Evolutionary conservation across 2,888 invertebrate species (phyloP).

Genomic region (Archips crataeganus): DNA sequence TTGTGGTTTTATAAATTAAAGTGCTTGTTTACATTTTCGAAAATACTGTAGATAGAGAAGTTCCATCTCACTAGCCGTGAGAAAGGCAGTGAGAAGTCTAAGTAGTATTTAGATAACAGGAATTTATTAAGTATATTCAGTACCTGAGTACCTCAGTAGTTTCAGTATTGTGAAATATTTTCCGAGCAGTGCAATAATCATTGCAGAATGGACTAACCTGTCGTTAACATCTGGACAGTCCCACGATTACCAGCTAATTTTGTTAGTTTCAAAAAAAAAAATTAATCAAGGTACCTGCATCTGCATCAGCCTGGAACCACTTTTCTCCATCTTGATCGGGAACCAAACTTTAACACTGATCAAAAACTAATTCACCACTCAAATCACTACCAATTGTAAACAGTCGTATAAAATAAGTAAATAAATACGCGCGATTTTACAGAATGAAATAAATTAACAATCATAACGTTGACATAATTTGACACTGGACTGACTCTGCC

Average conservation of each 20-base stretch:
- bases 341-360: slow-evolving; percentile 49
- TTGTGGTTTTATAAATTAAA: too few relatives aligned
- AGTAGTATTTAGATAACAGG: neutral
- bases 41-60: too few relatives aligned
- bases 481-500: slow-evolving; percentile 58
- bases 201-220: neutral
- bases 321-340: slow-evolving; percentile 70
- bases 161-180: neutral
- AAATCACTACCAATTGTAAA: slow-evolving; percentile 56
- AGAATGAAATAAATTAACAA: slow-evolving; percentile 53
- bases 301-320: slow-evolving; percentile 75
- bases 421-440: slow-evolving; percentile 66
- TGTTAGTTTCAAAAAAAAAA: neutral
- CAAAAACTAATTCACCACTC: slow-evolving; percentile 45
- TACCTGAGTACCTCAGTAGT: too few relatives aligned
- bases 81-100: neutral
- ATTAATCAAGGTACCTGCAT: slow-evolving; percentile 71
- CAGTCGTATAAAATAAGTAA: slow-evolving; percentile 46
- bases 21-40: too few relatives aligned
- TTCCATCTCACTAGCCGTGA: neutral
- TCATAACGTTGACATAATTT: slow-evolving; percentile 69
- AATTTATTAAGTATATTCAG: neutral
- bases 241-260: neutral
- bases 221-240: neutral
- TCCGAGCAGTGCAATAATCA: neutral